These are phyloP conservation scores for Rotaria magnacalcarata DNA, from an alignment of 2,888 invertebrate genomes.

Conservation along the genomic window DNA sequence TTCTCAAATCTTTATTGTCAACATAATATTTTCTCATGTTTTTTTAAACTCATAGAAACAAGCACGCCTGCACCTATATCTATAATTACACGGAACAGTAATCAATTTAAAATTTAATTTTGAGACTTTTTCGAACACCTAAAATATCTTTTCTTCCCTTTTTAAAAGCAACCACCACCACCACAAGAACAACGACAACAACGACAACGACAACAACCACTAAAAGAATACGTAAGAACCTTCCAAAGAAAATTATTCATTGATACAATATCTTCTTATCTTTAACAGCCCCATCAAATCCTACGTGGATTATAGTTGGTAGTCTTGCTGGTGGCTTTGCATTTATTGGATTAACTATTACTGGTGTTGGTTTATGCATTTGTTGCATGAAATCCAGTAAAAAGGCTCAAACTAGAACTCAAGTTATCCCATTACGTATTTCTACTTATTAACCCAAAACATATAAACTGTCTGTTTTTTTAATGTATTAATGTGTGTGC, in stretches of 20 bases:
- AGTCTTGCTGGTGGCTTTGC: not conserved
- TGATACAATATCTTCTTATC: not conserved
- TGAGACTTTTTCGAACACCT: not conserved
- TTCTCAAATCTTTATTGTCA: too few relatives aligned
- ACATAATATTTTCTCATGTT: too few relatives aligned
- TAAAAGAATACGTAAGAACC: not conserved
- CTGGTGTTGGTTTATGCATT: not conserved
- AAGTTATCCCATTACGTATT: not conserved
- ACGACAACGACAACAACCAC: too few relatives aligned
- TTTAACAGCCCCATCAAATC: not conserved
- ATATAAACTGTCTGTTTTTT: not conserved
- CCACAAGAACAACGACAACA: not conserved
- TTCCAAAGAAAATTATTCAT: not conserved
- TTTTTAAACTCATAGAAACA: too few relatives aligned
- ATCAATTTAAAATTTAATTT: not conserved
- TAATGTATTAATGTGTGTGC: not conserved
- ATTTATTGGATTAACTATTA: not conserved
- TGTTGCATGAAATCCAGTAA: not conserved
- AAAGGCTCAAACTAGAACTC: rapidly evolving
- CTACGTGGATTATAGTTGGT: not conserved
- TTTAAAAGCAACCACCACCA: not conserved
- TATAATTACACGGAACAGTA: not conserved
- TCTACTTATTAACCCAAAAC: too few relatives aligned
- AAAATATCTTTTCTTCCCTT: too few relatives aligned
- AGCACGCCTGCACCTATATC: too few relatives aligned